Conservation (phyloP, 2,113 vertebrate genomes). For the Gymnarchus niloticus region DNA sequence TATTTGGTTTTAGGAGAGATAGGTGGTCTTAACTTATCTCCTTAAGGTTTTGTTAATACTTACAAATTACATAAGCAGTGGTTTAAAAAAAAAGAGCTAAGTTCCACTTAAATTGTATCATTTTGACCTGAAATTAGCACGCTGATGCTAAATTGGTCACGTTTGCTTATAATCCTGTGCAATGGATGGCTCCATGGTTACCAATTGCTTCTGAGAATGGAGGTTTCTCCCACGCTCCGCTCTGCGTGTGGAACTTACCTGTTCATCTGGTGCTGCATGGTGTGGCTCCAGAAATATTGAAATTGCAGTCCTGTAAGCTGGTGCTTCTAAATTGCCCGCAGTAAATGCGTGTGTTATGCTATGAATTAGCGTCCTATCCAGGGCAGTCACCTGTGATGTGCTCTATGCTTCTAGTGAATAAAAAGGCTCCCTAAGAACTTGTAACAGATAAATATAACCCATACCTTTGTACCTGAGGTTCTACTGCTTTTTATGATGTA, state of each 20-base stretch:
- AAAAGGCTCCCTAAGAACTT: too few species aligned
- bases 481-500: too few species aligned
- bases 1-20: background rate
- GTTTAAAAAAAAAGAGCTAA: background rate
- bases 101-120: background rate
- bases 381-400: background rate
- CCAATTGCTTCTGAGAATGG: too few species aligned
- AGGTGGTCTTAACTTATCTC: background rate
- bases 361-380: background rate
- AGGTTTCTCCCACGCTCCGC: background rate
- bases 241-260: background rate
- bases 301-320: background rate
- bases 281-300: background rate
- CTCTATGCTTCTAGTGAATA: background rate
- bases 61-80: slow-evolving; percentile 5
- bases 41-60: slow-evolving; percentile 1
- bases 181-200: background rate
- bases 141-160: background rate
- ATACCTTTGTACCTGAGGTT: too few species aligned
- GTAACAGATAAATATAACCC: too few species aligned
- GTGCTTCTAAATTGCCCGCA: background rate
- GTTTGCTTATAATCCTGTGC: background rate
- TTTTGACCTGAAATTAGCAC: background rate
- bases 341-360: background rate
- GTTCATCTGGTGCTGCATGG: background rate